phyloP scores from a whole-genome alignment of 2,113 vertebrate species.

The Nothocercus nigrocapillus region DNA sequence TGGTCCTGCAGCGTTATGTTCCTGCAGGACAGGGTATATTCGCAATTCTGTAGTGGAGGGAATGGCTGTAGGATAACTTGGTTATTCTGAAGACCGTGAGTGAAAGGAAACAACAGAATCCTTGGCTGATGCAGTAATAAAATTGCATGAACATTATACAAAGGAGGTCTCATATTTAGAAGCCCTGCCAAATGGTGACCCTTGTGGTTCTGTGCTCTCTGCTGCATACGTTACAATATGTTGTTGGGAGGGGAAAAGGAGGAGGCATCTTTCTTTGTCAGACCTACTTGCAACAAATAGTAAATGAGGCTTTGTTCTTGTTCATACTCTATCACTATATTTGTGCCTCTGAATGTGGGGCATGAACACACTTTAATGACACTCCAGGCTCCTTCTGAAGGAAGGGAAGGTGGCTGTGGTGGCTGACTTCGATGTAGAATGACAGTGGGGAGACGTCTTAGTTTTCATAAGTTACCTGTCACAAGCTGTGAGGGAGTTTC shows the following conservation, averaged over 20 bases:
- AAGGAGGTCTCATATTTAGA: background rate
- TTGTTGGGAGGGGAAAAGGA: background rate
- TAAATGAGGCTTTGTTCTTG: conserved; percentile 55
- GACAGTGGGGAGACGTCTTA: accelerated
- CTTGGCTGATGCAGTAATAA: background rate
- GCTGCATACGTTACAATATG: accelerated
- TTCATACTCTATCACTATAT: background rate
- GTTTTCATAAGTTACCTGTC: background rate
- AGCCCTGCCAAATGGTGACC: background rate
- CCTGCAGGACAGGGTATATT: background rate
- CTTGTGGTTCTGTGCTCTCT: background rate
- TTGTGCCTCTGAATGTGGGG: conserved; percentile 26
- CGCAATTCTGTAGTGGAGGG: background rate
- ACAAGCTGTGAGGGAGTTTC: background rate
- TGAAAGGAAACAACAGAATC: background rate
- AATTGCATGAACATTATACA: background rate
- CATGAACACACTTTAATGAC: background rate
- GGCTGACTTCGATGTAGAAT: accelerated
- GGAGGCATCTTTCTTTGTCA: background rate
- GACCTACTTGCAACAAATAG: conserved; percentile 38
- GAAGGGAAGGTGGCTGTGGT: background rate
- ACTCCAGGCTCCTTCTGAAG: background rate
- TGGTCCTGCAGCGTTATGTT: background rate
- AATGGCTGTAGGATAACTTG: background rate
- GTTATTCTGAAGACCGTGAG: background rate